Conservation (phyloP, 2,888 invertebrate genomes). For the Clanis bilineata region DNA sequence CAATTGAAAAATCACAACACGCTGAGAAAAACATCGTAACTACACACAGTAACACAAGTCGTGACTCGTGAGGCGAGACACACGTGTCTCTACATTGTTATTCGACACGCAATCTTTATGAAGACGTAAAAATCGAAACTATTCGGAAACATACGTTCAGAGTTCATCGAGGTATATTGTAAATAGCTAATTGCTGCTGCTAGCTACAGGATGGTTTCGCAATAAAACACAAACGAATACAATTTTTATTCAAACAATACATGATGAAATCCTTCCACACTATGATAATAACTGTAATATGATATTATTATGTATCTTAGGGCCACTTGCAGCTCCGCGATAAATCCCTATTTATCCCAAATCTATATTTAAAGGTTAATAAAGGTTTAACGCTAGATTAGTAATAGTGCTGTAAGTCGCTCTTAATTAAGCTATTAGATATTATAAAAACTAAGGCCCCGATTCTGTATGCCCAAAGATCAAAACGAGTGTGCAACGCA, state of each 20-base stretch:
- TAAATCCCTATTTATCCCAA: no score
- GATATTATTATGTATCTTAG: no score
- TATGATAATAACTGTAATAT: neutral
- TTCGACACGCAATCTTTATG: constrained; percentile 69
- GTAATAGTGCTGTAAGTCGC: no score
- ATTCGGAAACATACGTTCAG: neutral
- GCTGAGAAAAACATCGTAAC: neutral
- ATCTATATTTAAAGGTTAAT: no score
- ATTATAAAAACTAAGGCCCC: neutral
- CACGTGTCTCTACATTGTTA: constrained; percentile 54
- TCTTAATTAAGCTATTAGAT: neutral
- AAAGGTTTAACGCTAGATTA: no score
- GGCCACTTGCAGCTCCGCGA: no score
- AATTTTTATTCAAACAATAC: neutral
- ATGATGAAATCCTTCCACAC: neutral
- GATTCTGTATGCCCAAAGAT: no score
- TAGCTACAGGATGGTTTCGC: neutral
- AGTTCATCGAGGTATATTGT: no score
- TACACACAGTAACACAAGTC: constrained; percentile 12
- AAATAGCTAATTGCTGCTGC: neutral
- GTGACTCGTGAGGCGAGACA: constrained; percentile 52
- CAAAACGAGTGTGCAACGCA: no score
- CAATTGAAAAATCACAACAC: neutral
- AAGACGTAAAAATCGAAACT: constrained; percentile 65
- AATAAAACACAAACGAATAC: constrained; percentile 5